Evolutionary conservation across 1,140 invertebrate genomes (phyloP).

Genomic region (Papilio polyxenes): DNA sequence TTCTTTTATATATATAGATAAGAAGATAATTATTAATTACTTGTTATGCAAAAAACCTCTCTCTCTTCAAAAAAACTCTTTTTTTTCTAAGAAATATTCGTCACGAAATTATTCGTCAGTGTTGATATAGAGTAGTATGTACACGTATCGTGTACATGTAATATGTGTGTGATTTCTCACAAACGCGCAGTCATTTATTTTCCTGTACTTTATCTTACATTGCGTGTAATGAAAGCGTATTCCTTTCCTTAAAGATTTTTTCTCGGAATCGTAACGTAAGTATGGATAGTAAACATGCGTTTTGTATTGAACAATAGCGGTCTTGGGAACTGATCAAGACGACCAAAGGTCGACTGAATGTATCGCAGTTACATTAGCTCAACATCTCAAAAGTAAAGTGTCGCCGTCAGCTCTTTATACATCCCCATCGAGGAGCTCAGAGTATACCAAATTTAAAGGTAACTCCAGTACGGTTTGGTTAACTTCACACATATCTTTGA

Average conservation of each 20-base stretch:
- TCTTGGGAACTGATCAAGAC: background rate
- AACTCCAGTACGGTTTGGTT: no score
- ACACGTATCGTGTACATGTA: background rate
- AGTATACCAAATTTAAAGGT: no score
- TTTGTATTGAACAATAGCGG: background rate
- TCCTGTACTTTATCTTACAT: background rate
- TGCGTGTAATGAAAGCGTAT: background rate
- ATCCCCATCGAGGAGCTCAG: no score
- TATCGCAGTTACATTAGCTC: no score
- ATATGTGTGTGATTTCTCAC: background rate
- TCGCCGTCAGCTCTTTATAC: no score
- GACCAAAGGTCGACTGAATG: background rate
- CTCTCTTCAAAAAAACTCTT: no score
- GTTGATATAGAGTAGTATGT: background rate
- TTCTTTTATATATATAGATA: no score
- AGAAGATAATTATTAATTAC: no score
- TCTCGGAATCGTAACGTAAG: background rate
- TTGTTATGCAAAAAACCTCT: no score
- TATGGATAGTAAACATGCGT: background rate
- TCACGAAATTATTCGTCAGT: background rate
- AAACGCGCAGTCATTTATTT: background rate
- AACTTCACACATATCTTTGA: no score
- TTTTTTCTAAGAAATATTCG: background rate
- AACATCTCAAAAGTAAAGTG: no score
- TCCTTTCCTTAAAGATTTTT: background rate